A percentile compares a stretch with the other conserved stretches of the same genome.
These are phyloP conservation scores for Xanthorhoe designata DNA, from an alignment of 2,888 invertebrate species.

Conservation along the genomic window DNA sequence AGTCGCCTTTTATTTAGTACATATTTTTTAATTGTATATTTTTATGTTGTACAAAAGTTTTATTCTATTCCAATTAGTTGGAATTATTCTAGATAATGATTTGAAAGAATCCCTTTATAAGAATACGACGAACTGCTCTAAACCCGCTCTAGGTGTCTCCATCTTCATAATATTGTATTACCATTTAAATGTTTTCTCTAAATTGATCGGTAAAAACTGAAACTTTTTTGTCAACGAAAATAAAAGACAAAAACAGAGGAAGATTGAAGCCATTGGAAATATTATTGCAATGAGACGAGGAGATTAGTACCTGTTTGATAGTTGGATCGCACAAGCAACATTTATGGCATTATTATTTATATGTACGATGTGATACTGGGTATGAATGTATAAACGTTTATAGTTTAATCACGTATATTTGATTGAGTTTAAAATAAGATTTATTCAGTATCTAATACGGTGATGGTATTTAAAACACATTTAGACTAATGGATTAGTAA, in stretches of 20 bases:
- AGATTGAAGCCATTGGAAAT: background rate
- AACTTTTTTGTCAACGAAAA: background rate
- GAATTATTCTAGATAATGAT: no score
- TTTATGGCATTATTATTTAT: background rate
- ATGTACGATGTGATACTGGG: background rate
- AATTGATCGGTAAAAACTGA: background rate
- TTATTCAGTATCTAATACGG: slow-evolving; percentile 1
- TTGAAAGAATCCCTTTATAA: background rate
- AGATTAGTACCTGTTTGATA: background rate
- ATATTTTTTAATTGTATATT: no score
- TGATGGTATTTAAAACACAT: background rate
- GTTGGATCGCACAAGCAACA: background rate
- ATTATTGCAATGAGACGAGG: background rate
- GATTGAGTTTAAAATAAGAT: background rate
- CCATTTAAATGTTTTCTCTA: background rate
- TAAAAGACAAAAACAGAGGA: background rate
- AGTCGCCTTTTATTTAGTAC: no score
- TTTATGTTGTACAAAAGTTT: no score
- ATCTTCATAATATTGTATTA: background rate
- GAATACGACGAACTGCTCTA: background rate
- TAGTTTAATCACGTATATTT: background rate
- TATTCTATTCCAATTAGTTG: no score
- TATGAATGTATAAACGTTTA: background rate
- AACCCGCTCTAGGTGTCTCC: background rate
- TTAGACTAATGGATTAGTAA: background rate